Percentiles rank a stretch among this genome's conserved stretches.
These are phyloP conservation scores for Sander lucioperca DNA, from an alignment of 2,113 vertebrate genomes.

Conservation along the genomic window DNA sequence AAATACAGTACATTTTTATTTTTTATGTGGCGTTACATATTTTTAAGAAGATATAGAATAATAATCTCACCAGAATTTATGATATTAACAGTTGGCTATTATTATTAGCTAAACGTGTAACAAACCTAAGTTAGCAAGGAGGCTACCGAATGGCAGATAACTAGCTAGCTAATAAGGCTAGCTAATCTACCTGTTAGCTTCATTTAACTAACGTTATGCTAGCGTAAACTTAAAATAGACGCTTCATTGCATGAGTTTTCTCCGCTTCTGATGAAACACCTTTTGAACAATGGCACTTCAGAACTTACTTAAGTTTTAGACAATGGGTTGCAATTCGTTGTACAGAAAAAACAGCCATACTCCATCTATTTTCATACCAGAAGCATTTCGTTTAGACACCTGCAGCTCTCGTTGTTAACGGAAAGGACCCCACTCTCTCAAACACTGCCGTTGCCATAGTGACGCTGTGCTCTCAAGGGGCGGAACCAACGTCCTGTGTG, in stretches of 20 bases:
- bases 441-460: conserved; percentile 63
- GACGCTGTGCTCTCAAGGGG: conserved; percentile 11
- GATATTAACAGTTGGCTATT: not conserved
- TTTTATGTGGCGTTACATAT: no score
- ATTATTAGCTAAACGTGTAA: no score
- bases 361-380: not conserved
- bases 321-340: not conserved
- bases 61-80: no score
- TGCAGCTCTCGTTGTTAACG: not conserved
- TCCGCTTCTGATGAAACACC: not conserved
- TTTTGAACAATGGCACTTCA: not conserved
- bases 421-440: not conserved
- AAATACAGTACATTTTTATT: no score
- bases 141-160: not conserved
- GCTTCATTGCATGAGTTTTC: not conserved
- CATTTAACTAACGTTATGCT: not conserved
- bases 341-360: not conserved
- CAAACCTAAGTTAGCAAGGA: not conserved
- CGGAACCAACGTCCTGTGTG: not conserved
- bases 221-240: not conserved
- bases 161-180: no score
- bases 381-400: not conserved
- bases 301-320: conserved; percentile 23
- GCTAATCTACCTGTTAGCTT: not conserved
- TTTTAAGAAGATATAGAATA: no score